Conservation (phyloP, 2,113 vertebrate genomes). For the Phodopus roborovskii region DNA sequence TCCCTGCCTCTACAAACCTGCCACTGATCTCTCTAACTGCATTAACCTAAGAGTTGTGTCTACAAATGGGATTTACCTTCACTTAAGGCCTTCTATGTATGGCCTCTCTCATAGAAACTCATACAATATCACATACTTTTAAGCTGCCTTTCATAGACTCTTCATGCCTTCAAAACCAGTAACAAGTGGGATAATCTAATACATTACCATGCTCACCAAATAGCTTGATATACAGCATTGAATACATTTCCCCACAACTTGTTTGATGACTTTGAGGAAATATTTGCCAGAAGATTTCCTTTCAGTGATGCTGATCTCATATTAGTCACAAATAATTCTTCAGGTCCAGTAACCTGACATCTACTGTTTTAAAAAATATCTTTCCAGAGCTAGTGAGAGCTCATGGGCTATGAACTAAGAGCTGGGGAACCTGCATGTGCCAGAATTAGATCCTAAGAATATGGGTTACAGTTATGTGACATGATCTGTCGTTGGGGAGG, state of each 20-base stretch:
- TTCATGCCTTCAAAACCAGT: neutral
- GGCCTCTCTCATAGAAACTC: neutral
- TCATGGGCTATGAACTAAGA: too few species aligned
- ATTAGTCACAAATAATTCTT: neutral
- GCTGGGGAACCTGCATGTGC: too few species aligned
- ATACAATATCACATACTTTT: neutral
- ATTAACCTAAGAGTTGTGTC: neutral
- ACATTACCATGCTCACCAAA: neutral
- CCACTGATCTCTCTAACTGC: neutral
- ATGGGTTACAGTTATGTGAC: too few species aligned
- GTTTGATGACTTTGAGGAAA: neutral
- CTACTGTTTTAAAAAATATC: neutral
- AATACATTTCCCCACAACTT: neutral
- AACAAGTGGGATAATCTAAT: neutral
- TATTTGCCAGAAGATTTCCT: neutral
- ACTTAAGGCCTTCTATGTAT: neutral
- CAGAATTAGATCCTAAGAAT: too few species aligned
- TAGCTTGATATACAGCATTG: neutral
- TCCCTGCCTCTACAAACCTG: neutral
- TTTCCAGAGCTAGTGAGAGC: too few species aligned
- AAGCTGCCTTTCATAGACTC: neutral
- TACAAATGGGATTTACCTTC: neutral
- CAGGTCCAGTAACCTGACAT: neutral
- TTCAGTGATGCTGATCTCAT: neutral
- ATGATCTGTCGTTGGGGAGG: too few species aligned